These are phyloP conservation scores for Schlechtendalia chinensis DNA, from an alignment of 1,140 invertebrate genomes.

Conservation along the genomic window DNA sequence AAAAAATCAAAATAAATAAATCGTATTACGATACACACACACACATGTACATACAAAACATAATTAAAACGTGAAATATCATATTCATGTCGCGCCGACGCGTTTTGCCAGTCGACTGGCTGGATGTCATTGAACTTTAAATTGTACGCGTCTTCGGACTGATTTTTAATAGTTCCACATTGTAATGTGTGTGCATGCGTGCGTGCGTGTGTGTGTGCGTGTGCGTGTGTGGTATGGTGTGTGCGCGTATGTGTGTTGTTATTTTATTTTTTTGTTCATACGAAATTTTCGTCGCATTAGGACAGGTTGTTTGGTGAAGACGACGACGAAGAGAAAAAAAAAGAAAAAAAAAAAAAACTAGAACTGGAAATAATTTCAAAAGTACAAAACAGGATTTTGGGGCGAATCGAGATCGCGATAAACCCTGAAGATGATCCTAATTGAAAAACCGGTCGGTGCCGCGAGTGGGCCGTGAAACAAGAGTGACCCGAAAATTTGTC, in stretches of 20 bases:
- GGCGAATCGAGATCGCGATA: conserved; percentile 46
- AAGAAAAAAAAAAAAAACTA: conserved; percentile 30
- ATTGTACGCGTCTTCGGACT: conserved; percentile 42
- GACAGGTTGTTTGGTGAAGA: conserved; percentile 38
- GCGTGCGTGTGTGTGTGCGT: not conserved
- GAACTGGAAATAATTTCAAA: conserved; percentile 47
- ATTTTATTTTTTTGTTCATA: conserved; percentile 22
- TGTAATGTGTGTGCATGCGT: not conserved
- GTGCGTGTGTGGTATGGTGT: not conserved
- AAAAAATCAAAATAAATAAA: too few species aligned
- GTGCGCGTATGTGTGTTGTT: not conserved
- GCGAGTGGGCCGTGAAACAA: conserved; percentile 46
- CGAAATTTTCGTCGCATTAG: conserved; percentile 43
- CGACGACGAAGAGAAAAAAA: not conserved
- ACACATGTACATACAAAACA: not conserved
- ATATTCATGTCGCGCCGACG: conserved; percentile 20
- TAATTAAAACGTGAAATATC: conserved; percentile 31
- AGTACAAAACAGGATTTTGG: conserved; percentile 47
- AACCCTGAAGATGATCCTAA: conserved; percentile 49
- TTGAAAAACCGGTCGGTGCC: conserved; percentile 45
- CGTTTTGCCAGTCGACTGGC: not conserved
- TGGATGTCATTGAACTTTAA: conserved; percentile 37
- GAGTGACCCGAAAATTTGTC: conserved; percentile 49
- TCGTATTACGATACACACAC: not conserved
- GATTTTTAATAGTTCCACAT: conserved; percentile 49